Percentiles rank a stretch among this genome's conserved stretches.
Evolutionary conservation across 1,140 invertebrate species (phyloP).

Genomic region (Galleria mellonella): DNA sequence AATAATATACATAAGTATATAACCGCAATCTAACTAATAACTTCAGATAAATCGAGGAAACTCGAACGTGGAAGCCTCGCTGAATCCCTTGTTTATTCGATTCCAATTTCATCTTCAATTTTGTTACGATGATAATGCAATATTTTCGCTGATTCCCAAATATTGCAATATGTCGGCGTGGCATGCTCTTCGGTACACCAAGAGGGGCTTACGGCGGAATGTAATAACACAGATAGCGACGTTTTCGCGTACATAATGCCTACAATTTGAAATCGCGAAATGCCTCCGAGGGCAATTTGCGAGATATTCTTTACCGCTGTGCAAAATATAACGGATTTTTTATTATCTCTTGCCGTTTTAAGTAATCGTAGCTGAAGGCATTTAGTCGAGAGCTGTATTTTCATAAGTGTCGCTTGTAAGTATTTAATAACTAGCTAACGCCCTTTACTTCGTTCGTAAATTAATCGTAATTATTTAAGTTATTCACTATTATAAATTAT

Average conservation of each 20-base stretch:
- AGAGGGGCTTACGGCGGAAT: slow-evolving; percentile 25
- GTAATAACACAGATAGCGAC: slow-evolving; percentile 48
- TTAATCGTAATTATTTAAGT: too few species aligned
- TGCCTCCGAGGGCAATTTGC: slow-evolving; percentile 36
- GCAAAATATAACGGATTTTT: slow-evolving; percentile 37
- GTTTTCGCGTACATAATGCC: slow-evolving; percentile 41
- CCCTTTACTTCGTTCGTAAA: too few species aligned
- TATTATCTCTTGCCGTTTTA: slow-evolving; percentile 24
- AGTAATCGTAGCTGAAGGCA: slow-evolving; percentile 13
- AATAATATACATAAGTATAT: too few species aligned
- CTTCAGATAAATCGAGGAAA: too few species aligned
- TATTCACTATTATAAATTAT: too few species aligned
- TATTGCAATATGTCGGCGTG: slow-evolving; percentile 24
- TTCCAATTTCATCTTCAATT: slow-evolving; percentile 8
- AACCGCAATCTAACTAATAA: too few species aligned
- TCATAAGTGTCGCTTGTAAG: too few species aligned
- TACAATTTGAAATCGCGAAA: slow-evolving; percentile 56
- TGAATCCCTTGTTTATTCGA: slow-evolving; percentile 11
- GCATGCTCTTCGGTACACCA: slow-evolving; percentile 19
- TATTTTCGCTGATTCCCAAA: slow-evolving; percentile 27
- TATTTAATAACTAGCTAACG: too few species aligned
- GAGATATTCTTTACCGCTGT: slow-evolving; percentile 34
- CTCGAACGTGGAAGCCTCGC: too few species aligned
- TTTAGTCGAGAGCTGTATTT: not conserved
- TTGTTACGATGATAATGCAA: slow-evolving; percentile 9